Evolutionary conservation across 2,113 vertebrate genomes (phyloP).

Genomic region (Psophia crepitans): DNA sequence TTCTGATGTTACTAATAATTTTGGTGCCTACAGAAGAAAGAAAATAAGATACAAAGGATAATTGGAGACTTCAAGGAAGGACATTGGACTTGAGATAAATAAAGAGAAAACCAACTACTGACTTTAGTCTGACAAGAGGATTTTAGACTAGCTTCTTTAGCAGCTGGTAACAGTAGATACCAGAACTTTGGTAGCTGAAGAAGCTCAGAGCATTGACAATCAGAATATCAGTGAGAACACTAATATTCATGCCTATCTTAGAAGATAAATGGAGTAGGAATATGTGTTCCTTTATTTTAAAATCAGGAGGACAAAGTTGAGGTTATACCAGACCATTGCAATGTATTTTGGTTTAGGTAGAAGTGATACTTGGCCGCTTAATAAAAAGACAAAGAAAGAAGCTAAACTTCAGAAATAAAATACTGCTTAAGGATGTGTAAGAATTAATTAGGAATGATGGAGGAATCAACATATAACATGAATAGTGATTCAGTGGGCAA

Average conservation of each 20-base stretch:
- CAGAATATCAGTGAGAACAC: neutral
- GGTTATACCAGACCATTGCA: neutral
- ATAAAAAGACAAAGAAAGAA: neutral
- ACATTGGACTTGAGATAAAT: neutral
- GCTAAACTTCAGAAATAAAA: neutral
- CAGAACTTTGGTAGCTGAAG: neutral
- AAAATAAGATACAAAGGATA: neutral
- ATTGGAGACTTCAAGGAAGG: neutral
- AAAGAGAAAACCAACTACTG: neutral
- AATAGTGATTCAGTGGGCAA: neutral
- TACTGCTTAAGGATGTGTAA: neutral
- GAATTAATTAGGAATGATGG: neutral
- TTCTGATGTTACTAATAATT: neutral
- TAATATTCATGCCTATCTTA: neutral
- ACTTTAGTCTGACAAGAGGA: neutral
- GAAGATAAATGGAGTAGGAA: neutral
- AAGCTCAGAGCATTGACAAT: neutral
- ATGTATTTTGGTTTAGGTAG: neutral
- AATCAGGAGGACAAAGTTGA: neutral
- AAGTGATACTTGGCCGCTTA: neutral
- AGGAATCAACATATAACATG: neutral
- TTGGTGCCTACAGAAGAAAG: neutral
- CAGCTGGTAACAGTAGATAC: neutral
- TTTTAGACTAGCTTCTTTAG: neutral
- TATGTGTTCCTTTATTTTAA: neutral